Evolutionary conservation across 2,797 vertebrate species (phyloP).

Genomic region (Amblyopsis hoosieri): DNA sequence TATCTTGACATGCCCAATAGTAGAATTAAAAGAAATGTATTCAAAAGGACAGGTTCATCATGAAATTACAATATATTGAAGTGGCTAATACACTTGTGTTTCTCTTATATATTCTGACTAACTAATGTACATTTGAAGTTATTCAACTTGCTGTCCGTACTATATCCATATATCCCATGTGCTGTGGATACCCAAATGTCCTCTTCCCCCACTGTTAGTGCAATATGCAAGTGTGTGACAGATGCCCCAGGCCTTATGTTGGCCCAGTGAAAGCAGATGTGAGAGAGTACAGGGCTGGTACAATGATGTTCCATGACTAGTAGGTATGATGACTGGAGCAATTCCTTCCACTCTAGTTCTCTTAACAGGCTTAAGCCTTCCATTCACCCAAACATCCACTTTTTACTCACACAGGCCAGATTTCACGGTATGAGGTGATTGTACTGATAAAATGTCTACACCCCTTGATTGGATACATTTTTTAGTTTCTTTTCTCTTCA

Average conservation of each 20-base stretch:
- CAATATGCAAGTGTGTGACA: slow-evolving; percentile 43
- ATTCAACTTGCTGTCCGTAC: slow-evolving; percentile 18
- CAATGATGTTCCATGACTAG: slow-evolving; percentile 45
- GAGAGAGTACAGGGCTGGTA: slow-evolving; percentile 40
- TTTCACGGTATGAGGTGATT: slow-evolving; percentile 15
- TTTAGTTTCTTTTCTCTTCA: background rate
- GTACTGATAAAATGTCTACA: background rate
- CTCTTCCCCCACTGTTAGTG: slow-evolving; percentile 33
- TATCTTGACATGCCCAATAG: background rate
- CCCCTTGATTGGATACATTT: background rate
- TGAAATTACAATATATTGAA: background rate
- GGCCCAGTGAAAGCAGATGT: slow-evolving; percentile 64
- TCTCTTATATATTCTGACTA: slow-evolving; percentile 8
- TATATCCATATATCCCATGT: slow-evolving; percentile 36
- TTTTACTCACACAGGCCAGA: slow-evolving; percentile 16
- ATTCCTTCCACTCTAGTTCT: slow-evolving; percentile 55
- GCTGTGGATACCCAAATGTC: slow-evolving; percentile 27
- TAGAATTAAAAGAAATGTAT: background rate
- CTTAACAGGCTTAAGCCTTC: slow-evolving; percentile 29
- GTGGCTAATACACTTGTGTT: background rate
- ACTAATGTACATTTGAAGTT: slow-evolving; percentile 5
- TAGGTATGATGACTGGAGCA: slow-evolving; percentile 47
- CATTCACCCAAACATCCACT: slow-evolving; percentile 7
- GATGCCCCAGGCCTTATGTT: slow-evolving; percentile 47
- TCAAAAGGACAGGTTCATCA: background rate